Conservation (phyloP, 2,797 vertebrate species). For the Squalus acanthias region DNA sequence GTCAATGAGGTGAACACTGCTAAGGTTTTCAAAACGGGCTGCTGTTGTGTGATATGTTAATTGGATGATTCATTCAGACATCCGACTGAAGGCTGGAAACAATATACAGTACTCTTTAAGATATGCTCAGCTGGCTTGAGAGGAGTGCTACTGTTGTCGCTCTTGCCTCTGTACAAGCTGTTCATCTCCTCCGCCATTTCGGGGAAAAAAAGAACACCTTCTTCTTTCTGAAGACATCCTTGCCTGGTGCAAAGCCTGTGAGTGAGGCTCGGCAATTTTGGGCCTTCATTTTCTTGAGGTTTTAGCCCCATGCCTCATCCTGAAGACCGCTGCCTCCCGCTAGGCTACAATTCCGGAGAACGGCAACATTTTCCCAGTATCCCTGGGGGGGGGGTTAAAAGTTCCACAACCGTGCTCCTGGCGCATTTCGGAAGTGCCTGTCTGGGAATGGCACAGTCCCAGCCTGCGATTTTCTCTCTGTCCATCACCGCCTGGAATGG, state of each 20-base stretch:
- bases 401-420: neutral
- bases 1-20: neutral
- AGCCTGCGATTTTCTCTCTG: neutral
- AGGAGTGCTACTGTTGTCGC: neutral
- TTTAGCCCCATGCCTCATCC: neutral
- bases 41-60: neutral
- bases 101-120: neutral
- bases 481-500: neutral
- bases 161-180: neutral
- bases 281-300: neutral
- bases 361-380: neutral
- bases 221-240: neutral
- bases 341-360: too few species aligned
- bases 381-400: neutral
- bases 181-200: too few species aligned
- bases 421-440: neutral
- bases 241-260: neutral
- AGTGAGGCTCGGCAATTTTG: neutral
- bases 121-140: neutral
- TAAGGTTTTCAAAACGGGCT: neutral
- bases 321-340: neutral
- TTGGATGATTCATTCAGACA: neutral
- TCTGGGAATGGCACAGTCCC: neutral
- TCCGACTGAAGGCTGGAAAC: neutral
- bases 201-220: neutral